A percentile compares a stretch with the other conserved stretches of the same genome.
Conservation (phyloP, 1,140 invertebrate genomes). For the Drosophila nikananu region DNA sequence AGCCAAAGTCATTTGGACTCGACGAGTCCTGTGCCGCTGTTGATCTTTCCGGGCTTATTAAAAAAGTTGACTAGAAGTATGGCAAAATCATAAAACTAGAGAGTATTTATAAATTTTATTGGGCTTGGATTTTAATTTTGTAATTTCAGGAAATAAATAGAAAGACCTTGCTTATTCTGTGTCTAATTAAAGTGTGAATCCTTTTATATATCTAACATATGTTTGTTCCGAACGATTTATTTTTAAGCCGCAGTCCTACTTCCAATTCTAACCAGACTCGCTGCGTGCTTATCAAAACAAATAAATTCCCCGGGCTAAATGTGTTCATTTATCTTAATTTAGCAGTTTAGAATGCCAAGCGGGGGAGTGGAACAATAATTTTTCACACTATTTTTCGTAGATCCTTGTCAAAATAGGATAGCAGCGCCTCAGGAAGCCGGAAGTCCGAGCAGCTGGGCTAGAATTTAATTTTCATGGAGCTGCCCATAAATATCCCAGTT, state of each 20-base stretch:
- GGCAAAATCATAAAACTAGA: constrained; percentile 27
- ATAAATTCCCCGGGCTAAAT: constrained; percentile 68
- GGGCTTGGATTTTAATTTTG: neutral
- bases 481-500: constrained; percentile 70
- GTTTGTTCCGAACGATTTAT: constrained; percentile 21
- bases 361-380: constrained; percentile 46
- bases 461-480: constrained; percentile 70
- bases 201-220: neutral
- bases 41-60: constrained; percentile 46
- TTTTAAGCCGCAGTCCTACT: neutral
- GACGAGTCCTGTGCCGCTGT: constrained; percentile 24
- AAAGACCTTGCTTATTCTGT: neutral
- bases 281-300: constrained; percentile 62
- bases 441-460: constrained; percentile 57
- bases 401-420: constrained; percentile 47
- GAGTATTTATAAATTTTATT: constrained; percentile 14
- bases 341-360: constrained; percentile 37
- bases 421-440: constrained; percentile 42
- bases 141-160: neutral
- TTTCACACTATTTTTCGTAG: constrained; percentile 72
- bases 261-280: constrained; percentile 23
- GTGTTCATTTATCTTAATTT: constrained; percentile 74
- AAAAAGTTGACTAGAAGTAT: constrained; percentile 38
- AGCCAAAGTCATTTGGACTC: constrained; percentile 47
- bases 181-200: constrained; percentile 8